Evolutionary conservation across 2,888 invertebrate genomes (phyloP).

Genomic region (Encarsia formosa): DNA sequence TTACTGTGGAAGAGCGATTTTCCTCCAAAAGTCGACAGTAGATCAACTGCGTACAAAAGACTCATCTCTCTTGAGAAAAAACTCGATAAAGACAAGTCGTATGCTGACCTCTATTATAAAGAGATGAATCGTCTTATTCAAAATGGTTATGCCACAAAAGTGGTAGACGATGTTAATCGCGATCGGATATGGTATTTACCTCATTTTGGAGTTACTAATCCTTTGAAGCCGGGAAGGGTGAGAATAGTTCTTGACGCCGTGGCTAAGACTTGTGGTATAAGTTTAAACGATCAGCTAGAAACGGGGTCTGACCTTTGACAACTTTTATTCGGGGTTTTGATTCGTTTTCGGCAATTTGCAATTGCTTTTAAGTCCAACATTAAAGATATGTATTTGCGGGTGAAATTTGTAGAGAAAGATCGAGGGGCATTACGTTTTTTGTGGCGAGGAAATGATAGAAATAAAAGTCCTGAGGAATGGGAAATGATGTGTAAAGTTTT

Average conservation of each 20-base stretch:
- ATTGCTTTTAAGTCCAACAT: conserved; percentile 5
- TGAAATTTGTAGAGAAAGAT: background rate
- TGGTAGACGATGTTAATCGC: background rate
- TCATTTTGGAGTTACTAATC: conserved; percentile 6
- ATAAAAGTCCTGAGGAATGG: background rate
- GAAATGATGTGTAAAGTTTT: background rate
- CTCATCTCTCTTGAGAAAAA: no score
- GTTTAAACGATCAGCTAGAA: conserved; percentile 9
- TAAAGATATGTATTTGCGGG: conserved; percentile 7
- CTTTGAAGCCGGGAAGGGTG: conserved; percentile 2
- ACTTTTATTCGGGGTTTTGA: conserved; percentile 2
- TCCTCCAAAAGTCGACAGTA: no score
- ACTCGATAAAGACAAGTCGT: no score
- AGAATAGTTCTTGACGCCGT: conserved; percentile 15
- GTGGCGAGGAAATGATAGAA: background rate
- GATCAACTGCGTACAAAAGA: no score
- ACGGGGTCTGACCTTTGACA: conserved; percentile 8
- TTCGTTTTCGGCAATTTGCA: conserved; percentile 8
- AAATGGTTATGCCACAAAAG: background rate
- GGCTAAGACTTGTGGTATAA: background rate
- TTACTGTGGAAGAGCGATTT: no score
- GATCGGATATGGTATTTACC: background rate
- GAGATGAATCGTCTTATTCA: background rate
- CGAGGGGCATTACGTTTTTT: conserved; percentile 1
- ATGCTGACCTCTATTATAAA: no score